Evolutionary conservation across 2,888 invertebrate genomes (phyloP), one percentile per base, ranked within the genome.

Genomic region (Holacanthella duospinosa): DNA sequence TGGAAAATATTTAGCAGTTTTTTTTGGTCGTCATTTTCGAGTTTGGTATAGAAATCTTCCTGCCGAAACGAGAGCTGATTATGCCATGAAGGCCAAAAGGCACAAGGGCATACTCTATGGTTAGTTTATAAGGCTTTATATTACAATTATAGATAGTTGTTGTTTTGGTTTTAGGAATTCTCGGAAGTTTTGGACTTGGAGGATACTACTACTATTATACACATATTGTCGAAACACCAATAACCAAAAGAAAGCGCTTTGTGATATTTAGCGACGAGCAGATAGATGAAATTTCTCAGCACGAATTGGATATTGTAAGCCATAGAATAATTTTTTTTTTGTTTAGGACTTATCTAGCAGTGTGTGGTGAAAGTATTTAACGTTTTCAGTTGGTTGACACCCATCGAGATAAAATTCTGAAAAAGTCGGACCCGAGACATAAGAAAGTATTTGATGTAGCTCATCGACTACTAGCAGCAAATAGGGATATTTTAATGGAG

Each of bases 201-300:
- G 55, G 66, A 1, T 68, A 61, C 54, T 63, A 66, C 16, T 78
- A 75, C 60, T 79, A 77, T 59, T 55, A 75, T 2, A 74, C 74
- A 9, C 82, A 82, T 71, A 62, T 82, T 16, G 77, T 82, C 70
- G 78, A 76, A 56, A 78, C 82, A 36, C 82, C 83, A 1, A 68
- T 83, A 53, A 82, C 82, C 1, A 76, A 79, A 16, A 75, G 82
- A 55, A 76, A 75, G 63, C 76, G 82, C 62, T 83, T 83, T 67
- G 77, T 83, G 27, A 76, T 80, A 4, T 78, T 83, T 64, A 68
- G 64, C 24, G 63, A 66, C 25, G 66, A 66, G 0, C 70, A 70
- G 21, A 68, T 73, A 29, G 61, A 66, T 55, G 65, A 65, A 53
- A 64, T 73, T 24, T 62, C 70, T 1, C 65, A 66, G 55, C 24